These are phyloP conservation scores for Standfussiana lucernea DNA, from an alignment of 2,888 invertebrate genomes.

Conservation along the genomic window DNA sequence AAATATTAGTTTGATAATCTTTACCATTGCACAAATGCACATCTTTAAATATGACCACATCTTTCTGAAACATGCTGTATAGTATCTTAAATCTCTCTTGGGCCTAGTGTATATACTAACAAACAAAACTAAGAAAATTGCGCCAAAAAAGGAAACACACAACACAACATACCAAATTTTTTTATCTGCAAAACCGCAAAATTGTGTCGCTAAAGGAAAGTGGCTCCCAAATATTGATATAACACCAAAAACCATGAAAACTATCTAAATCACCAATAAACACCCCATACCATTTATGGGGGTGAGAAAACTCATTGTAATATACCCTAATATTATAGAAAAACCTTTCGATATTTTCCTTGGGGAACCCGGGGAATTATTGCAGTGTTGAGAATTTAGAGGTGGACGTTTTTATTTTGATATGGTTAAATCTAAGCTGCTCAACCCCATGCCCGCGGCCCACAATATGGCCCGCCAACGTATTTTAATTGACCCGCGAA, in stretches of 20 bases:
- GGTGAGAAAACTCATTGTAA: slow-evolving; percentile 60
- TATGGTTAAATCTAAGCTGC: no score
- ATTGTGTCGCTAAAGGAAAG: neutral
- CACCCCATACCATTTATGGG: slow-evolving; percentile 58
- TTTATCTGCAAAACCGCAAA: slow-evolving; percentile 5
- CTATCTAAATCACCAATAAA: slow-evolving; percentile 60
- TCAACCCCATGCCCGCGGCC: no score
- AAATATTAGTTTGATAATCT: no score
- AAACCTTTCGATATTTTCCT: slow-evolving; percentile 51
- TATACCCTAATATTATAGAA: slow-evolving; percentile 62
- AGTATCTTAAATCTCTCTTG: no score
- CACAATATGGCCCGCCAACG: no score
- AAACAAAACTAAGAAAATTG: neutral
- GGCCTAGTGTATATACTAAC: no score
- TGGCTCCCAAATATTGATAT: slow-evolving; percentile 13
- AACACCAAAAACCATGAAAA: slow-evolving; percentile 49
- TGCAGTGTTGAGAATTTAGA: slow-evolving; percentile 37
- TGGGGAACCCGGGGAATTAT: slow-evolving; percentile 42
- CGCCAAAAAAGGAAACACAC: neutral
- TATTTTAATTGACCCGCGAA: no score
- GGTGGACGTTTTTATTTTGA: neutral
- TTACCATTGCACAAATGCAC: no score
- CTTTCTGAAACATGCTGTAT: no score
- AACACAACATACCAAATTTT: neutral
- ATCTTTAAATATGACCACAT: no score